phyloP scores from a whole-genome alignment of 2,797 vertebrate genomes.

The Liasis olivaceus region DNA sequence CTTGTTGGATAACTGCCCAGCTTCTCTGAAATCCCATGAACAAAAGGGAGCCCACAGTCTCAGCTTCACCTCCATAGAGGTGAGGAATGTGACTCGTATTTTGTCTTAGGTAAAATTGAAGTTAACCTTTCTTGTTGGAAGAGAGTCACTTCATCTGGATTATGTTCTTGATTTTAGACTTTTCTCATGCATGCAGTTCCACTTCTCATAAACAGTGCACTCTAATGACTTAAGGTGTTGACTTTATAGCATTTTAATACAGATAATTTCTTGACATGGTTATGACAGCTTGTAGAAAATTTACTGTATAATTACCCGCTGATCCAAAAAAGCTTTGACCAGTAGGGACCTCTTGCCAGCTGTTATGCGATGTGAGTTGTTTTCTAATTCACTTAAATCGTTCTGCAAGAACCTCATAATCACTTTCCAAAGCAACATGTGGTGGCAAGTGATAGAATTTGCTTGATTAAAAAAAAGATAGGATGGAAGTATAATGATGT shows the following conservation, averaged over 20 bases:
- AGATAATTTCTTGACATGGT: slow-evolving; percentile 21
- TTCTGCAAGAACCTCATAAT: slow-evolving; percentile 36
- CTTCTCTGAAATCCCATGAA: background rate
- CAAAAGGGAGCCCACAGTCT: background rate
- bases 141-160: background rate
- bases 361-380: background rate
- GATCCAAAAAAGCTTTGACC: slow-evolving; percentile 10
- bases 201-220: background rate
- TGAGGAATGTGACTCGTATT: background rate
- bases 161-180: background rate
- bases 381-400: slow-evolving; percentile 41
- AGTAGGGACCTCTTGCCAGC: slow-evolving; percentile 31
- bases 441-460: slow-evolving; percentile 16
- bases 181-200: background rate
- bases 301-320: slow-evolving; percentile 11
- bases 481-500: background rate
- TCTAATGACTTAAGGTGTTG: background rate
- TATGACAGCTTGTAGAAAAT: slow-evolving; percentile 16
- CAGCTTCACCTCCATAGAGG: background rate
- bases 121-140: background rate
- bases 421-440: slow-evolving; percentile 7
- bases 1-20: background rate
- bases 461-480: background rate
- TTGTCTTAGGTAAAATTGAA: background rate
- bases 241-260: background rate